phyloP scores from a whole-genome alignment of 2,113 vertebrate genomes.

The Apodemus sylvaticus region DNA sequence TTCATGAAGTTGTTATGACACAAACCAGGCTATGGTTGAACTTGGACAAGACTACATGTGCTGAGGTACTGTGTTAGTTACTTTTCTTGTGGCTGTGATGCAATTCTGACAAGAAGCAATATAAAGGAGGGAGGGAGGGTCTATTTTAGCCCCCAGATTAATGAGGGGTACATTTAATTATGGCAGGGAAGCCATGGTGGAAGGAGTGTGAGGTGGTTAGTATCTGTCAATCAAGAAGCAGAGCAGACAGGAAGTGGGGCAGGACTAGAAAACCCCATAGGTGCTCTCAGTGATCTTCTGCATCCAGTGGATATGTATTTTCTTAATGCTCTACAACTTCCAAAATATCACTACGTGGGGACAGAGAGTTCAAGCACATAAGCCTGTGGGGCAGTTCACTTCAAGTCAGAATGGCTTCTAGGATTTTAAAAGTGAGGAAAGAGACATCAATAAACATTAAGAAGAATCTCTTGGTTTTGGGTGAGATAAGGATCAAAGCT shows the following conservation, averaged over 20 bases:
- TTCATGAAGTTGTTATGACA: slow-evolving; percentile 75
- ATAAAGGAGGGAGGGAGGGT: not conserved
- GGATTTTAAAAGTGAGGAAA: slow-evolving; percentile 42
- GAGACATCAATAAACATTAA: slow-evolving; percentile 20
- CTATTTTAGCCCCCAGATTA: not conserved
- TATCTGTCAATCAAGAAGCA: not conserved
- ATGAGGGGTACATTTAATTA: not conserved
- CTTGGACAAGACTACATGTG: not conserved
- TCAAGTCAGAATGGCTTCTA: not conserved
- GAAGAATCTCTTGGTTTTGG: slow-evolving; percentile 6
- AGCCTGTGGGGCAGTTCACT: not conserved
- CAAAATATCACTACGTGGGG: not conserved
- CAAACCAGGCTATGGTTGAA: slow-evolving; percentile 60
- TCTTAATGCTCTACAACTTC: not conserved
- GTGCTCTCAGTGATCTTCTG: not conserved
- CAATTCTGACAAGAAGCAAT: not conserved
- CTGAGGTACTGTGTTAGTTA: not conserved
- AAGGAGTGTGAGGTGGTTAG: not conserved
- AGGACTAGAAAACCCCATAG: not conserved
- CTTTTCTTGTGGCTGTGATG: not conserved
- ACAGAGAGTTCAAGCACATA: not conserved
- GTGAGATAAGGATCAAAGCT: slow-evolving; percentile 9
- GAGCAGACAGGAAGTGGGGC: not conserved
- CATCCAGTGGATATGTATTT: not conserved
- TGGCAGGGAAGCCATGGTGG: not conserved